Evolutionary conservation across 2,797 vertebrate genomes (phyloP), one percentile per base, ranked within the genome.

Genomic region (Lepilemur septentrionalis): DNA sequence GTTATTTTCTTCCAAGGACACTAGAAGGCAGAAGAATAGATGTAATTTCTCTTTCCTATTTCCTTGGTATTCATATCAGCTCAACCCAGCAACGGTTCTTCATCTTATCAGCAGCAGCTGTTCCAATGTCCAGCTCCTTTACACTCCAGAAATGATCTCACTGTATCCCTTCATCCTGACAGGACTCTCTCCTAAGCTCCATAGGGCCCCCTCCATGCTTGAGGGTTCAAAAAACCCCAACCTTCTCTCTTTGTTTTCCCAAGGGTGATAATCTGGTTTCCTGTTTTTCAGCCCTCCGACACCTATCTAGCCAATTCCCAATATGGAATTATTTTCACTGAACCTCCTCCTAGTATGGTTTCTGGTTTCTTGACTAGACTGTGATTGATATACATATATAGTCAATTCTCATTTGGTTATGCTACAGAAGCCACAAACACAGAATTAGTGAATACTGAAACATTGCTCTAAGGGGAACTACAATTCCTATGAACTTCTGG

Each of bases 281-380:
- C 11, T 41, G 11, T 46, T 91, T 87, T 95, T 95, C 91, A 95
- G 25, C 23, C 41, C 17, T 69, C 75, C 35, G 38, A 82, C 4
- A n/a, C 18, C 81, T 81, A 50, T 59, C 28, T 46, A 91, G 82
- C 41, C 81, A 91, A 61, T 91, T 69, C 69, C 59, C 35, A 70
- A 70, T 32, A 72, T 7, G 73, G 25, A 78, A 87, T 81, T 86
- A 76, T 72, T 91, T 87, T 90, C 81, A 91, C 50, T 87, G 76
- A 93, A 48, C 25, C 38, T 78, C 25, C 35, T 59, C 32, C 18
- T 91, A 55, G 41, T 41, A 59, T 12, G 22, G 38, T 46, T 90
- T 76, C 43, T 85, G 46, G 65, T 81, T 75, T 95, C 80, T 87
- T 93, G 38, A 82, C 50, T 69, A 81, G 86, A 95, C 38, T 93